Conservation (phyloP, 1,140 invertebrate genomes). For the Epicauta chinensis region DNA sequence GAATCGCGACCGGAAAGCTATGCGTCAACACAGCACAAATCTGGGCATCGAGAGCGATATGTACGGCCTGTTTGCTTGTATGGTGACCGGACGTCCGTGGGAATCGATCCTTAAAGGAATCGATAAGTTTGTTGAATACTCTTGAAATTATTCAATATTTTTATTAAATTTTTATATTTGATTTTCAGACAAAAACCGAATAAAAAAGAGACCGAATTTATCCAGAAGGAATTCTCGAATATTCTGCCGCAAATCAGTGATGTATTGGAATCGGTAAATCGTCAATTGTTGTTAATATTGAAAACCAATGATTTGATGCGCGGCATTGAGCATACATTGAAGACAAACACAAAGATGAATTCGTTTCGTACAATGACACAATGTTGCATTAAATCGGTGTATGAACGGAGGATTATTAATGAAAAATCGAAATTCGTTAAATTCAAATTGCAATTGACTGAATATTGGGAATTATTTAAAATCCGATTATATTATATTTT, state of each 20-base stretch:
- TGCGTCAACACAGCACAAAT: constrained; percentile 66
- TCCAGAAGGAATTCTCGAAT: constrained; percentile 56
- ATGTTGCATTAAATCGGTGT: constrained; percentile 73
- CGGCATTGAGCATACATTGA: constrained; percentile 81
- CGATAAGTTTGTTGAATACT: constrained; percentile 61
- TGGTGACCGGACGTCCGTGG: constrained; percentile 93
- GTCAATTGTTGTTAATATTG: constrained; percentile 88
- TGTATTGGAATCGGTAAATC: constrained; percentile 66
- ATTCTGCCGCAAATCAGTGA: constrained; percentile 61
- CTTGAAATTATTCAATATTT: constrained; percentile 52
- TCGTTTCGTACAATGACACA: constrained; percentile 87
- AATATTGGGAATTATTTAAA: constrained; percentile 52
- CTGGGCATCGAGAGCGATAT: constrained; percentile 79
- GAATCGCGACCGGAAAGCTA: constrained; percentile 69
- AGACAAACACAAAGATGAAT: constrained; percentile 66
- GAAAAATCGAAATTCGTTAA: constrained; percentile 37
- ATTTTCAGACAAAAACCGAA: constrained; percentile 31
- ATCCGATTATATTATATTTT: constrained; percentile 49
- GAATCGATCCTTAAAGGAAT: constrained; percentile 79
- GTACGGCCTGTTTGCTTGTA: constrained; percentile 88
- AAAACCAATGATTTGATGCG: constrained; percentile 96
- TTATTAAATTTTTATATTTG: constrained; percentile 1
- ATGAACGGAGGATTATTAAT: constrained; percentile 52
- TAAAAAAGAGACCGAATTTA: constrained; percentile 49
- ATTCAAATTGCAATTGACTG: constrained; percentile 36